These are phyloP conservation scores for Chiropotes sagulatus DNA, from an alignment of 2,797 vertebrate species.

Conservation along the genomic window DNA sequence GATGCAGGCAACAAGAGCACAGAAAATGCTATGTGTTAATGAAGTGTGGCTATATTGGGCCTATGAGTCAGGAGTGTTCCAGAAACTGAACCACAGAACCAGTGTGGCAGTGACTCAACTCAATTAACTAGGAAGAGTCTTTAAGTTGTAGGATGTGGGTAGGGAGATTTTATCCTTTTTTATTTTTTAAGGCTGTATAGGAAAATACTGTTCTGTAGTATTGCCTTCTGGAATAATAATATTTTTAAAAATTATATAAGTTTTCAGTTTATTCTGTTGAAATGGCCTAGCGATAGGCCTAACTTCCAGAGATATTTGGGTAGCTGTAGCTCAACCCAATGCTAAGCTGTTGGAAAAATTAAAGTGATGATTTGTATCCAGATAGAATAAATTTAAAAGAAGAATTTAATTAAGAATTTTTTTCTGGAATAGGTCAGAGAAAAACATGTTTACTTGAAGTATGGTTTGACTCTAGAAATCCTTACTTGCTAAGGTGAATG, in stretches of 20 bases:
- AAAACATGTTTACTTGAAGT: background rate
- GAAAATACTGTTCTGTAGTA: background rate
- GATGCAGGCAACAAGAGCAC: background rate
- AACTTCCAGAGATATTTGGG: background rate
- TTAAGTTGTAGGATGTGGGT: background rate
- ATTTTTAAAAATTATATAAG: background rate
- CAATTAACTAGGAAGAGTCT: background rate
- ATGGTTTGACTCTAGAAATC: background rate
- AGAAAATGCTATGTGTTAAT: background rate
- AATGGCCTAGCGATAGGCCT: background rate
- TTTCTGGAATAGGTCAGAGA: background rate
- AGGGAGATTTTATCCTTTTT: background rate
- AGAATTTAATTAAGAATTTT: background rate
- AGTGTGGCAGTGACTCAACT: background rate
- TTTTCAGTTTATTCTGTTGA: background rate
- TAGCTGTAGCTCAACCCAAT: background rate
- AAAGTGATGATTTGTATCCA: background rate
- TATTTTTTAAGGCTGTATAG: background rate
- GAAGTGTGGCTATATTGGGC: background rate
- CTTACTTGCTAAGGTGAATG: background rate
- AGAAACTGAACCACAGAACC: background rate
- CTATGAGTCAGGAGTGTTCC: background rate
- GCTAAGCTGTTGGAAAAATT: background rate
- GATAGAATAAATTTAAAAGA: background rate
- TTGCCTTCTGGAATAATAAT: background rate